These are phyloP conservation scores for Autographa pulchrina DNA, from an alignment of 2,888 invertebrate species.

Conservation along the genomic window DNA sequence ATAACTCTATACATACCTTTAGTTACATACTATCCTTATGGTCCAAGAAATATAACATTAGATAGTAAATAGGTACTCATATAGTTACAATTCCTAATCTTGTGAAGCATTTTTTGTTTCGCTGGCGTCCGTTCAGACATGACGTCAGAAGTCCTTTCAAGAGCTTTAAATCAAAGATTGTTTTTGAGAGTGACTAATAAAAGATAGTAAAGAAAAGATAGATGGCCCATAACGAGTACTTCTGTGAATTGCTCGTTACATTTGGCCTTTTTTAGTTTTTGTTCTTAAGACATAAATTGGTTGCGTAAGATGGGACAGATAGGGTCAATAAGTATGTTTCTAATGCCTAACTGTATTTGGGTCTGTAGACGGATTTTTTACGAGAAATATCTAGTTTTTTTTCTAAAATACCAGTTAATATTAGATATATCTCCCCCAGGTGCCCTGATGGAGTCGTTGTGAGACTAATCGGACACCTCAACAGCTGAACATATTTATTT, in stretches of 20 bases:
- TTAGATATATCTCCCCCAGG: conserved; percentile 24
- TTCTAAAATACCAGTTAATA: conserved; percentile 24
- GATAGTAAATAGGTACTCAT: no score
- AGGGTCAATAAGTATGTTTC: neutral
- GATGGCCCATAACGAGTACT: neutral
- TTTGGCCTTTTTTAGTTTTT: neutral
- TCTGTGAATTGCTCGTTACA: conserved; percentile 1
- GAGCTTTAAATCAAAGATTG: conserved; percentile 39
- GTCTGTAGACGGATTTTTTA: neutral
- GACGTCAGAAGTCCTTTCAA: conserved; percentile 36
- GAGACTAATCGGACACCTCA: conserved; percentile 33
- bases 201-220: conserved; percentile 6
- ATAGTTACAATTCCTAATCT: conserved; percentile 8
- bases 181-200: conserved; percentile 28
- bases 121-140: conserved; percentile 28
- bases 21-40: neutral
- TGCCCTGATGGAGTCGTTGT: conserved; percentile 23
- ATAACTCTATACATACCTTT: neutral
- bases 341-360: neutral
- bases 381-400: neutral
- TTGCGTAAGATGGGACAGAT: neutral
- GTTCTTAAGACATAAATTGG: neutral
- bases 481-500: conserved; percentile 45
- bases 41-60: neutral
- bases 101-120: conserved; percentile 15